phyloP scores from a whole-genome alignment of 2,113 vertebrate species.

The Arizona elegans region DNA sequence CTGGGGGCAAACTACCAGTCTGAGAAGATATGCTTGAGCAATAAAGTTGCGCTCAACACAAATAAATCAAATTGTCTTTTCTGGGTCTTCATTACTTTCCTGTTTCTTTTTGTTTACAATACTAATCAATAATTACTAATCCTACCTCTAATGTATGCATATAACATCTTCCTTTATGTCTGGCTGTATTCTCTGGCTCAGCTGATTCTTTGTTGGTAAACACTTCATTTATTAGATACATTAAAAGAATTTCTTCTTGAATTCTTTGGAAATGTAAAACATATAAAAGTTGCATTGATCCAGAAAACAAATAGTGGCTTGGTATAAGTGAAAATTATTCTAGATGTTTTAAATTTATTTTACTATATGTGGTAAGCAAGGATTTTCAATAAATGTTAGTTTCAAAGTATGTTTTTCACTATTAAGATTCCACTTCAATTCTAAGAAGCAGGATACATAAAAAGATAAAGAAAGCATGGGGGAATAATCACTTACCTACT shows the following conservation, averaged over 20 bases:
- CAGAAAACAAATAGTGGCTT: not conserved
- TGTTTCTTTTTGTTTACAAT: not conserved
- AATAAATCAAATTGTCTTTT: not conserved
- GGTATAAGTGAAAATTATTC: not conserved
- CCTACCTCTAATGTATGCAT: not conserved
- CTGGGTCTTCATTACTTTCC: not conserved
- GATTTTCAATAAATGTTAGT: not conserved
- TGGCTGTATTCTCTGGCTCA: not conserved
- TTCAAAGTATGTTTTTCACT: not conserved
- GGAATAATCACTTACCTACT: slow-evolving; percentile 57
- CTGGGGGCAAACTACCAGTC: not conserved
- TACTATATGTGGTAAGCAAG: not conserved
- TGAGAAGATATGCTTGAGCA: not conserved
- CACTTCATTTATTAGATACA: not conserved
- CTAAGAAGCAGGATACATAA: not conserved
- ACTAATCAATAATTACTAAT: not conserved
- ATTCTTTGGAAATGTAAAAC: not conserved
- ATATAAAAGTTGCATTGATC: not conserved
- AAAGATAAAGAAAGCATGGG: slow-evolving; percentile 6
- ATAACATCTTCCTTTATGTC: not conserved
- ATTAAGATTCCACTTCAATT: not conserved
- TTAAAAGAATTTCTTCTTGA: not conserved
- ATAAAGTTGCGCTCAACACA: not conserved
- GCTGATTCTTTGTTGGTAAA: not conserved
- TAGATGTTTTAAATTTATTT: not conserved